A percentile compares a stretch with the other conserved stretches of the same genome.
Evolutionary conservation across 2,113 vertebrate species (phyloP).

Genomic region (Theristicus caerulescens): DNA sequence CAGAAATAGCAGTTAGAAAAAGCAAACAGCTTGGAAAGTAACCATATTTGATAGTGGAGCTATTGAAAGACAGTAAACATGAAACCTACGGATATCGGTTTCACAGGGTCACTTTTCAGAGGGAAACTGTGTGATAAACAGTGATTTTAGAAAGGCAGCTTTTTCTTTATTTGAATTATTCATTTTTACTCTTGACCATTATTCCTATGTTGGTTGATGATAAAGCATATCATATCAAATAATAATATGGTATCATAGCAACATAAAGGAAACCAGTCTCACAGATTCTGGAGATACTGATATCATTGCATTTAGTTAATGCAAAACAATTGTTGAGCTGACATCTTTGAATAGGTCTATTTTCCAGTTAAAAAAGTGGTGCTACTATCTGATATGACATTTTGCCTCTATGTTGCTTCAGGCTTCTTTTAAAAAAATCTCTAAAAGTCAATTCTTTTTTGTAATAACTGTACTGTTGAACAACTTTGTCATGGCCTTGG

Average conservation of each 20-base stretch:
- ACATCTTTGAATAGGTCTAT: not conserved
- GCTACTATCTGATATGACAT: not conserved
- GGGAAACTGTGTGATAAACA: constrained; percentile 24
- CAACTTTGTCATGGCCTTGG: constrained; percentile 5
- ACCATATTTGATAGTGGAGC: not conserved
- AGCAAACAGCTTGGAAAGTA: not conserved
- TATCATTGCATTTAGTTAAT: not conserved
- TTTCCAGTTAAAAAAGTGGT: not conserved
- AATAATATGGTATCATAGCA: constrained; percentile 41
- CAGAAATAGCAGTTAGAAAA: not conserved
- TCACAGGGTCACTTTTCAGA: constrained; percentile 17
- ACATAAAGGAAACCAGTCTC: not conserved
- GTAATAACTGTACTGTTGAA: not conserved
- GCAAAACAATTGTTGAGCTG: constrained; percentile 6
- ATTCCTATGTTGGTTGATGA: not conserved
- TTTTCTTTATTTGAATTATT: constrained; percentile 16
- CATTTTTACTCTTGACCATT: constrained; percentile 32
- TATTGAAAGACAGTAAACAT: not conserved
- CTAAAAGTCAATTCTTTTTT: not conserved
- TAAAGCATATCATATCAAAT: not conserved
- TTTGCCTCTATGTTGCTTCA: not conserved
- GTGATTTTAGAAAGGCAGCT: not conserved
- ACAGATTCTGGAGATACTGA: not conserved
- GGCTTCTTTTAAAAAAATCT: not conserved
- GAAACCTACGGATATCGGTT: not conserved